These are phyloP conservation scores for Antitype chi DNA, from an alignment of 2,888 invertebrate species.

Conservation along the genomic window DNA sequence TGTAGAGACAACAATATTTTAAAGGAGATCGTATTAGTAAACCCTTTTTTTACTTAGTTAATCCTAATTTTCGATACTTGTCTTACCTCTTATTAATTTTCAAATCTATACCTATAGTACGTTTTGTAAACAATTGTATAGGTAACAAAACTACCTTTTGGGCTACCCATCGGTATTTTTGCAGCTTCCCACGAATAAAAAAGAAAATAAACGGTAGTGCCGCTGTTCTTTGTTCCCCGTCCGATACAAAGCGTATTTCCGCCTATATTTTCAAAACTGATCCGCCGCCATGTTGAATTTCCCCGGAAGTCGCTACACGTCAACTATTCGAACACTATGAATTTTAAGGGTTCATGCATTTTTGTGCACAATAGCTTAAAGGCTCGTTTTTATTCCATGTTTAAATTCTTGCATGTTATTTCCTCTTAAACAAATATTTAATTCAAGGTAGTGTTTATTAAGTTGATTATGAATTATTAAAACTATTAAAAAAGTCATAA, in stretches of 20 bases:
- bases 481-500: not conserved
- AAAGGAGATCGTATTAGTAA: not conserved
- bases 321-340: slow-evolving; percentile 34
- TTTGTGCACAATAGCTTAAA: slow-evolving; percentile 15
- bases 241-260: slow-evolving; percentile 30
- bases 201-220: not conserved
- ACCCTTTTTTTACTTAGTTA: too few relatives aligned
- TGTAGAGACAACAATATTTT: not conserved
- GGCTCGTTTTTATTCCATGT: not conserved
- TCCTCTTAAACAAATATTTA: not conserved
- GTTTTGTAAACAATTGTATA: not conserved
- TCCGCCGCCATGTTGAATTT: slow-evolving; percentile 40
- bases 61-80: too few relatives aligned
- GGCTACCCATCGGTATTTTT: not conserved
- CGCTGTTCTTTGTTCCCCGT: slow-evolving; percentile 20
- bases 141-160: not conserved
- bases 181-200: slow-evolving; percentile 2
- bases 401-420: not conserved
- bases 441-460: not conserved
- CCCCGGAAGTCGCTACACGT: slow-evolving; percentile 29
- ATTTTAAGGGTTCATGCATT: slow-evolving; percentile 35
- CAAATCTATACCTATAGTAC: too few relatives aligned
- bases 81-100: not conserved
- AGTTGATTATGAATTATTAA: not conserved
- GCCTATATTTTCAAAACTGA: slow-evolving; percentile 44